Evolutionary conservation across 2,797 vertebrate species (phyloP), one percentile per base, ranked within the genome.

Genomic region (Prionace glauca): DNA sequence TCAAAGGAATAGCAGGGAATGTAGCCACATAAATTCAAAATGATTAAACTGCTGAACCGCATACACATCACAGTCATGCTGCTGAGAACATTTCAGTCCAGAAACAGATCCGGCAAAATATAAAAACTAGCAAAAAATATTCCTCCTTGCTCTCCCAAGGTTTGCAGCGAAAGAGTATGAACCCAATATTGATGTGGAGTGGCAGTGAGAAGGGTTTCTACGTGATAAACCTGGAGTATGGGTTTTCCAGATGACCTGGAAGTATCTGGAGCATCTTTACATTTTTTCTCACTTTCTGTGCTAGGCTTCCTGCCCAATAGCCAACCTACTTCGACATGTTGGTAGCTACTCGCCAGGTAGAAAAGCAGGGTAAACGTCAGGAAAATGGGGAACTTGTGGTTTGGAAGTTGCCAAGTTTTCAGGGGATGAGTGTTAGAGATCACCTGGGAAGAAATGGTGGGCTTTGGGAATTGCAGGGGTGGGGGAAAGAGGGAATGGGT

Each of bases 1-100:
- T 74, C 93, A 95, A 32, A 50, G 71, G 93, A 50, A 95, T 56
- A 74, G 16, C 71, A 74, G 93, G 11, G 71, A 95, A 95, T 32
- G 11, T 32, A 72, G 93, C 71, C 69, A 77, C 93, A 72, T 95
- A 74, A 50, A 95, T 95, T 95, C 69, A 95, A 77, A 95, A 74
- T 95, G 22, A 95, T 95, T 72, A 95, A 71, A 94, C 24, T 94
- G 69, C 93, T 20, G 69, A 77, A 74, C 71, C 45, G 32, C 8
- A 50, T 26, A 95, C 93, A 95, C 1, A 32, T 20, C 69, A 12
- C 24, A 56, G 29, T 95, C 50, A 1, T 20, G 8, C 11, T 74
- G 65, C 20, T 69, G 65, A 69, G 65, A 41, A 93, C 22, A 41
- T 32, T 93, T 93, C 22, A 69, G 90, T 14, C 14, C 22, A 94